Conservation (phyloP, 2,888 invertebrate species). For the Rhamnusium bicolor region DNA sequence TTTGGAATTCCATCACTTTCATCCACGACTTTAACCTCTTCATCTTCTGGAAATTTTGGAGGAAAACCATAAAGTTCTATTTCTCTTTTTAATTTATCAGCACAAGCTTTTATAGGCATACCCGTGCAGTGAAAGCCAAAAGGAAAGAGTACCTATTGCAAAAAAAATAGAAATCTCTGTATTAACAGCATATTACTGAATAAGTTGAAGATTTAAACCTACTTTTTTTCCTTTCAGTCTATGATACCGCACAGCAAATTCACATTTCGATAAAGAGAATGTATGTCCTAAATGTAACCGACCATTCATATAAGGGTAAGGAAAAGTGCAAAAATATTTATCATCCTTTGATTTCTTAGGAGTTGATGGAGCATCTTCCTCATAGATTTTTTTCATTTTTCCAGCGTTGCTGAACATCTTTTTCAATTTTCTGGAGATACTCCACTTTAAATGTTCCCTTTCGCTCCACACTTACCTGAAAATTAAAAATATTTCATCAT, state of each 20-base stretch:
- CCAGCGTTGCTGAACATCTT: slow-evolving; percentile 90
- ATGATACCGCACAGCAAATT: slow-evolving; percentile 95
- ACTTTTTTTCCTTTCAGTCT: slow-evolving; percentile 89
- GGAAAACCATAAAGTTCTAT: slow-evolving; percentile 94
- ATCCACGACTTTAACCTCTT: slow-evolving; percentile 71
- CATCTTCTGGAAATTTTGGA: slow-evolving; percentile 86
- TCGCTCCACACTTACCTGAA: slow-evolving; percentile 73
- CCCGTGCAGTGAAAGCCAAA: slow-evolving; percentile 99
- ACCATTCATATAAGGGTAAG: slow-evolving; percentile 99
- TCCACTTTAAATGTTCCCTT: slow-evolving; percentile 98
- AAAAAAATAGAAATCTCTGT: background rate
- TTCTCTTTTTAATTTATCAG: slow-evolving; percentile 96
- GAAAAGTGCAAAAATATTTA: slow-evolving; percentile 96
- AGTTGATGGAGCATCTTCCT: slow-evolving; percentile 84
- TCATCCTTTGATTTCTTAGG: slow-evolving; percentile 76
- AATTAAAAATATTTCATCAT: slow-evolving; percentile 25
- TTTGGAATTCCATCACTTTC: slow-evolving; percentile 78
- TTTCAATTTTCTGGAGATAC: slow-evolving; percentile 92
- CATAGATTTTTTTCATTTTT: slow-evolving; percentile 83
- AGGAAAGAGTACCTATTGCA: slow-evolving; percentile 85
- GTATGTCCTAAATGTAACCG: slow-evolving; percentile 97
- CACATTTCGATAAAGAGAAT: slow-evolving; percentile 97
- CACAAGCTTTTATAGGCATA: slow-evolving; percentile 99
- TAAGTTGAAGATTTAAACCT: background rate
- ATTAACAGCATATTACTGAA: background rate